A percentile compares a stretch with the other conserved stretches of the same genome.
phyloP scores from a whole-genome alignment of 2,888 invertebrate genomes.

The Tipula vernalis region DNA sequence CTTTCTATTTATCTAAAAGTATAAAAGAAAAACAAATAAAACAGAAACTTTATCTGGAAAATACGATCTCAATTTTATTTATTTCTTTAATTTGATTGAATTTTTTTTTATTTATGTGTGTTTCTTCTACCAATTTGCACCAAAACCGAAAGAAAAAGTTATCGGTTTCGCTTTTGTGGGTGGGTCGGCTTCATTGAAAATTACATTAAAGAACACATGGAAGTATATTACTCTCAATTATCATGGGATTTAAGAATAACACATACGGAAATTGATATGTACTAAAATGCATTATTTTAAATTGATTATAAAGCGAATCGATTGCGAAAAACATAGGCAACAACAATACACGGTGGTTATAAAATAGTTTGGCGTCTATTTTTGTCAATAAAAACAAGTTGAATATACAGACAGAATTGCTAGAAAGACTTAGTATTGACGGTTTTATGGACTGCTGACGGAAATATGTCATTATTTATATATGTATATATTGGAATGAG shows the following conservation, averaged over 20 bases:
- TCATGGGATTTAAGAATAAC: neutral
- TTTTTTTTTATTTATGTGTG: neutral
- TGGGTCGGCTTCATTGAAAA: neutral
- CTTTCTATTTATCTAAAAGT: neutral
- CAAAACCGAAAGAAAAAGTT: neutral
- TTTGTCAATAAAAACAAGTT: neutral
- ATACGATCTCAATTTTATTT: neutral
- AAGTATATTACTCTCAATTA: neutral
- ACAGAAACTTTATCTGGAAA: neutral
- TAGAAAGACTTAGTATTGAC: neutral
- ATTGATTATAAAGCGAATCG: neutral
- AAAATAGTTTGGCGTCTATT: neutral
- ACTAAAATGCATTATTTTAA: neutral
- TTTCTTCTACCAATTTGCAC: neutral
- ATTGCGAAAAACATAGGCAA: neutral
- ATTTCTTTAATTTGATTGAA: neutral
- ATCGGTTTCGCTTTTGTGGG: neutral
- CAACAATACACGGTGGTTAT: neutral
- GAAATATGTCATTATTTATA: neutral
- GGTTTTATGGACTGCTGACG: neutral
- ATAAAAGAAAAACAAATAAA: neutral
- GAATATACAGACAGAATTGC: neutral
- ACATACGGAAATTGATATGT: neutral
- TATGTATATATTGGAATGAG: too few species aligned
- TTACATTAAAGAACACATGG: neutral